Conservation (phyloP, 1,140 invertebrate genomes). For the Drosophila dunni region DNA sequence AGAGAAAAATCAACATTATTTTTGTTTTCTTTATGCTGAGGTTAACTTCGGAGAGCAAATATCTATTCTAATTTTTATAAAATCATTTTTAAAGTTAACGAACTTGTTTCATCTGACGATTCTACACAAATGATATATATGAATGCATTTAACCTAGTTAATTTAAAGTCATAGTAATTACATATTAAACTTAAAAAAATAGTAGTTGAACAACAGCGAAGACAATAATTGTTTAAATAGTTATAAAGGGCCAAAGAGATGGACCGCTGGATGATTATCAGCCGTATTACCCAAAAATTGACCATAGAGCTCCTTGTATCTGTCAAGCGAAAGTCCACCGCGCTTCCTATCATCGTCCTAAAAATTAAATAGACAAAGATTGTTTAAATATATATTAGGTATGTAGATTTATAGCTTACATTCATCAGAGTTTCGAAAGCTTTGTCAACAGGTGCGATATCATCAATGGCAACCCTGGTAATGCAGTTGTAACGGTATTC, state of each 20-base stretch:
- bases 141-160: constrained; percentile 74
- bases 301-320: constrained; percentile 93
- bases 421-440: constrained; percentile 91
- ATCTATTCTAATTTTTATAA: constrained; percentile 59
- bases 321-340: constrained; percentile 90
- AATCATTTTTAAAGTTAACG: constrained; percentile 70
- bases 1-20: constrained; percentile 63
- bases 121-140: constrained; percentile 79
- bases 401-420: constrained; percentile 86
- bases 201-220: constrained; percentile 84
- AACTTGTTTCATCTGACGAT: constrained; percentile 76
- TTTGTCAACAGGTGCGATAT: constrained; percentile 90
- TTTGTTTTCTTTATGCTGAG: constrained; percentile 39
- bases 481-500: constrained; percentile 94
- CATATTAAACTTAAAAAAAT: constrained; percentile 79
- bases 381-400: neutral
- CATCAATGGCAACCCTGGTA: constrained; percentile 90
- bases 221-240: constrained; percentile 69
- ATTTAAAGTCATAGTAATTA: constrained; percentile 82
- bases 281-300: constrained; percentile 92
- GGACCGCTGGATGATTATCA: constrained; percentile 89
- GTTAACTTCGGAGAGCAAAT: constrained; percentile 73
- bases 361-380: neutral
- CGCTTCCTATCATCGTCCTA: constrained; percentile 92
- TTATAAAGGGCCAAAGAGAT: constrained; percentile 91